Evolutionary conservation across 2,797 vertebrate species (phyloP), one percentile per base, ranked within the genome.

Genomic region (Gorsachius magnificus): DNA sequence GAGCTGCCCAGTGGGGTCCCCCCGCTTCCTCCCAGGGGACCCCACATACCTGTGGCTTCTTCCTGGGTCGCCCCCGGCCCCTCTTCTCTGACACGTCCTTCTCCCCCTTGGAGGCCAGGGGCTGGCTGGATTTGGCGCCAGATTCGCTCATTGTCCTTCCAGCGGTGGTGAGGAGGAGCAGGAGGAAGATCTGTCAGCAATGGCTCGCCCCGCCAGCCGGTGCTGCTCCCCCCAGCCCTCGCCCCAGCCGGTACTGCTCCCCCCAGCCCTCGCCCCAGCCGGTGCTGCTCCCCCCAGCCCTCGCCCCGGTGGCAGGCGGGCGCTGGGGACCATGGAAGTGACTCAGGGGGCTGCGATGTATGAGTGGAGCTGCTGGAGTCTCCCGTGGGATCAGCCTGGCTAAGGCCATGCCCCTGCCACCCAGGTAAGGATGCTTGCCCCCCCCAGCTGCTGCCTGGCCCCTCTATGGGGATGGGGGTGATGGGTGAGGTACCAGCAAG

Each of bases 61-160:
- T 99, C 50, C 99, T 98, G 38, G 99, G 99, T 98, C 99, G 98
- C 53, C 99, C 99, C 93, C 99, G 98, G 92, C 99, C 99, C 96
- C 99, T 98, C 97, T 99, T 99, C 98, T 99, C 99, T 8, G 99
- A 96, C 29, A 98, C 98, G 84, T 99, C 99, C 97, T 99, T 99
- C 87, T 99, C 99, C 96, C 98, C 98, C 74, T 99, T 99, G 96
- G 98, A 97, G 90, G 99, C 98, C 94, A 98, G 98, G 77, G 99
- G 85, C 89, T 98, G 98, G 96, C 98, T 99, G 98, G 98, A 98
- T 98, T 99, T 99, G 91, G 98, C 89, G 48, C 98, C 93, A 14
- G 98, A 97, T 89, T 99, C 99, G 33, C 99, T 99, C 99, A 99
- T 99, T 50, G 95, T 95, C 98, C 92, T 95, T 90, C 95, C 95